These are phyloP conservation scores for Euzetes globulus DNA, from an alignment of 2,888 invertebrate genomes.

Conservation along the genomic window DNA sequence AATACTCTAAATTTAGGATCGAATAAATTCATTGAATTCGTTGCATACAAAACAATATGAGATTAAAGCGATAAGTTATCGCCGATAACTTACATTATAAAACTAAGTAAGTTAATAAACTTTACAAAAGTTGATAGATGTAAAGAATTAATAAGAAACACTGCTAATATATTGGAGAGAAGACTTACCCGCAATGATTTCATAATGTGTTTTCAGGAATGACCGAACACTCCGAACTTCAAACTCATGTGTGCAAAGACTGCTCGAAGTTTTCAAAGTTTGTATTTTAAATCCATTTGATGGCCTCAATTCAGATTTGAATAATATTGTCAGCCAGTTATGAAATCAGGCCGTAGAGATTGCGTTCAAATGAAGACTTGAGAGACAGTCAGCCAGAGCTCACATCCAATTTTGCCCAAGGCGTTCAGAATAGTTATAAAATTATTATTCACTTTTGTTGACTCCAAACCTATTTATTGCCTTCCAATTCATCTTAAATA, in stretches of 20 bases:
- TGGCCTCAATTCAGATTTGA: constrained; percentile 27
- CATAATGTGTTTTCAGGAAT: too few species aligned
- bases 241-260: background rate
- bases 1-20: too few species aligned
- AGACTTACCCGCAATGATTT: too few species aligned
- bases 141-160: too few species aligned
- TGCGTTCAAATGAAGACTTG: constrained; percentile 30
- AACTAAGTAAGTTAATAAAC: too few species aligned
- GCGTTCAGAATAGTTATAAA: background rate
- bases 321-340: constrained; percentile 32
- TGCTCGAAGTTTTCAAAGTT: constrained; percentile 7
- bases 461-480: constrained; percentile 4
- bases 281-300: constrained; percentile 19
- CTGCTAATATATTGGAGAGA: too few species aligned
- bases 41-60: too few species aligned
- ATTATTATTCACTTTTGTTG: constrained; percentile 17
- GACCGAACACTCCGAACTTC: too few species aligned
- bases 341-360: constrained; percentile 27
- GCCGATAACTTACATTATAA: too few species aligned
- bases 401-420: background rate
- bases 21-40: too few species aligned
- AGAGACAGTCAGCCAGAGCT: constrained; percentile 14
- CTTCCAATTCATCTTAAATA: background rate
- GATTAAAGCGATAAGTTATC: too few species aligned
- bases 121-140: too few species aligned